Evolutionary conservation across 2,888 invertebrate genomes (phyloP), one percentile per base, ranked within the genome.

Genomic region (Harpalus rufipes): DNA sequence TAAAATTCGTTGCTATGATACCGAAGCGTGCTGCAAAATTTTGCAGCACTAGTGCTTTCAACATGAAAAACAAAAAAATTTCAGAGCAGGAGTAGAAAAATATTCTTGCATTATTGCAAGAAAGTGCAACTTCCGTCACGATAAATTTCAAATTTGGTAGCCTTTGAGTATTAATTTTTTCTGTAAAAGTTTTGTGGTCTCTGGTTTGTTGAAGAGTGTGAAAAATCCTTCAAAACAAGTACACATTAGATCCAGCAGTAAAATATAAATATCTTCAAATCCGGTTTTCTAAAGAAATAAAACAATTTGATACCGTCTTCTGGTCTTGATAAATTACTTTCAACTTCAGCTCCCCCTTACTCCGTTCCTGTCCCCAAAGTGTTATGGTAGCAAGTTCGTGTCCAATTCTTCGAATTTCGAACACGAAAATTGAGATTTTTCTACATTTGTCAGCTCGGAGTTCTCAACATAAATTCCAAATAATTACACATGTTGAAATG

Each of bases 351-450:
- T 41, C 56, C 56, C 68, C 68, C 68, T 32, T 25, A 7, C 81
- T 14, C 25, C 72, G 81, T 58, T 32, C 51, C 81, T 68, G 56
- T 4, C 44, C 18, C 10, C n/a, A n/a, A 56, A 72, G 44, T 81
- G 81, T 72, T 81, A 81, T 81, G 81, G 81, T 81, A 81, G 81
- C 81, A 68, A 51, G 72, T 81, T 81, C 63, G n/a, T 39, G 59
- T 82, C 59, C 72, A 41, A 82, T 72, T 82, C 74, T 74, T 58
- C 82, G 74, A 82, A 81, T 68, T 81, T 72, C 72, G 44, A 81
- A 81, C 81, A 81, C 21, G 72, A 72, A 81, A 81, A 68, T 81
- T 81, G 68, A 82, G 72, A 82, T 82, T 74, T 51, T 74, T 82
- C 56, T 18, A 82, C 82, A 82, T 82, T 82, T 82, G 68, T 82